Evolutionary conservation across 2,113 vertebrate genomes (phyloP).

Genomic region (Silurus glanis): DNA sequence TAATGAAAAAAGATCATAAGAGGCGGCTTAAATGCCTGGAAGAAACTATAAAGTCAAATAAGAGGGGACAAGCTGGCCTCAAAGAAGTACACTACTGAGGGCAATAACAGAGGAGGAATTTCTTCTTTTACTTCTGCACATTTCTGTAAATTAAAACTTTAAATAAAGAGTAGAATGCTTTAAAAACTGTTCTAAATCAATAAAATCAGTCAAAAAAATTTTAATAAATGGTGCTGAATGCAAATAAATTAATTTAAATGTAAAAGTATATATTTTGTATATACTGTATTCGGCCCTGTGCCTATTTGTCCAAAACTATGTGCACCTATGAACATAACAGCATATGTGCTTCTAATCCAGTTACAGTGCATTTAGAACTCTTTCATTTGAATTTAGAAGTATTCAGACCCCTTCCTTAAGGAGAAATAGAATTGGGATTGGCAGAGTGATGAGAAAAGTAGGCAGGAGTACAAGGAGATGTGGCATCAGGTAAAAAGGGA

Average conservation of each 20-base stretch:
- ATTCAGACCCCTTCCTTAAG: too few species aligned
- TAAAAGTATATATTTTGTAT: not conserved
- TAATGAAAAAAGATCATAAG: slow-evolving; percentile 61
- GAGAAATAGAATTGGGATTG: too few species aligned
- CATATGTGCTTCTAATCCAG: not conserved
- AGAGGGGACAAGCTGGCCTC: slow-evolving; percentile 39
- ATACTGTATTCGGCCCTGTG: not conserved
- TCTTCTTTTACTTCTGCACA: slow-evolving; percentile 10
- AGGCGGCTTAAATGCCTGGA: slow-evolving; percentile 63
- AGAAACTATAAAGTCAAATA: slow-evolving; percentile 61
- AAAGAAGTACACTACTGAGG: slow-evolving; percentile 47
- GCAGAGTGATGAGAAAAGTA: too few species aligned
- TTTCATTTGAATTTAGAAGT: too few species aligned
- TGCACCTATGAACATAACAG: not conserved
- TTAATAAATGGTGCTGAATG: not conserved
- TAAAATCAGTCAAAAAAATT: not conserved
- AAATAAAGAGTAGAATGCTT: not conserved
- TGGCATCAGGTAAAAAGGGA: too few species aligned
- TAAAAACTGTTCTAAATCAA: not conserved
- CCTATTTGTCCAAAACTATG: not conserved
- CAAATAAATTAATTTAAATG: not conserved
- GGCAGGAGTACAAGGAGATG: too few species aligned
- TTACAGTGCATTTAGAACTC: too few species aligned
- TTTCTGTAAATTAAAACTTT: not conserved
- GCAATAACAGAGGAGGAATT: slow-evolving; percentile 55